Base-by-base conservation (phyloP, 2,113 vertebrate species). In the Carlito syrichta region DNA sequence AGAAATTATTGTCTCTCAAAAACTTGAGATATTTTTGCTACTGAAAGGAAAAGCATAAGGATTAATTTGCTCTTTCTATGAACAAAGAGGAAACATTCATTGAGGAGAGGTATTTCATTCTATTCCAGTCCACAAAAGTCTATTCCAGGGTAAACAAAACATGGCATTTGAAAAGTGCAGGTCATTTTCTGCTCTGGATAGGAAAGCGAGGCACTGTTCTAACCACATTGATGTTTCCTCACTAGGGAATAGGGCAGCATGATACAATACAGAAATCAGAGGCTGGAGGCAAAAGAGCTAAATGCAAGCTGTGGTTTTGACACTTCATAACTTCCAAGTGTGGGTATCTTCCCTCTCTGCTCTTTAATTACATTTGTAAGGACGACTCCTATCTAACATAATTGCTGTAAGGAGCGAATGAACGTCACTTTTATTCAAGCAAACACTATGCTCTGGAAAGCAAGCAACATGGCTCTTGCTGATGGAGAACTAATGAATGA, bases 131-230 rank as follows among this genome's bases (percentile, higher is more conserved):
- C 23, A 38, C 45, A 63, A 20, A 50, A 50, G 2, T 38, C 27
- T 38, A 38, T 58, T 71, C 13, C 6, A 50, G 9, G 3, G 13
- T 52, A 40, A 96, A 22, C 1, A 63, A 78, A 81, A 54, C 5
- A 8, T 35, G 48, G 2, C 45, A 45, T 38, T 91, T 60, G 27
- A 74, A 16, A 54, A 86, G 2, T 0, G 40, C 30, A 71, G 2
- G 43, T 12, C 4, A 9, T 63, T 74, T 45, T 82, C 52, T 76
- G n/a, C 32, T 8, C 45, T 19, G 30, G 56, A 7, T 2, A 27
- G 30, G 30, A 76, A 5, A 38, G 6, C 3, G 3, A 27, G 8
- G 0, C 3, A 7, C 0, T 1, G 4, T 9, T 81, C 30, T 54
- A 56, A 43, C 14, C 40, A 45, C 52, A 56, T 1, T 9, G 1